Conservation (phyloP, 2,888 invertebrate genomes). For the Melinopterus prodromus region DNA sequence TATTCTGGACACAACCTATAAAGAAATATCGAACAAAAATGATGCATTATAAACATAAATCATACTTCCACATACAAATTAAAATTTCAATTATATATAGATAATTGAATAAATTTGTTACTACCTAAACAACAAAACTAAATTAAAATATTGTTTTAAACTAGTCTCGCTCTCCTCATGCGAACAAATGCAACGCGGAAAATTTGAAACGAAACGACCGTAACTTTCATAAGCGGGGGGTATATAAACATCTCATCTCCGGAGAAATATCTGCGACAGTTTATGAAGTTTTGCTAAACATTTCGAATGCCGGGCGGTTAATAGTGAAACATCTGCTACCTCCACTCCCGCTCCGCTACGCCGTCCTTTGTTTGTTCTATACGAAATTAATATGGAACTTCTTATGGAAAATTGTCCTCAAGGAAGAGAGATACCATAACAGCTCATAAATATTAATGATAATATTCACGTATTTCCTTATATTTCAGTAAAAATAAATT, state of each 20-base stretch:
- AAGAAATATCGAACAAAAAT: too few relatives aligned
- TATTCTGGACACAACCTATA: too few relatives aligned
- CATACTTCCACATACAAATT: too few relatives aligned
- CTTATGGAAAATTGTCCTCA: background rate
- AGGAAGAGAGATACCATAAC: background rate
- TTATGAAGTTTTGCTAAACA: background rate
- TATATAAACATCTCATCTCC: background rate
- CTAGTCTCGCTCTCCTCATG: background rate
- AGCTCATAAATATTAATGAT: background rate
- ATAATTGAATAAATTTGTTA: too few relatives aligned
- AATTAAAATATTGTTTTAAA: background rate
- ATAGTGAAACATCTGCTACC: conserved; percentile 4
- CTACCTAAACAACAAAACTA: too few relatives aligned
- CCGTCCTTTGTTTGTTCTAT: conserved; percentile 4
- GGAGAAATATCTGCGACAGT: conserved; percentile 4
- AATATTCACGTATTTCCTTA: background rate
- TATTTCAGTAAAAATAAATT: background rate
- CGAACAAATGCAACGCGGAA: background rate
- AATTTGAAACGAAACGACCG: background rate
- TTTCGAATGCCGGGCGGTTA: background rate
- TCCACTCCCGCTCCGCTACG: background rate
- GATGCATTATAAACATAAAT: too few relatives aligned
- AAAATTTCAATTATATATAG: too few relatives aligned
- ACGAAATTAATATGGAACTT: conserved; percentile 4
- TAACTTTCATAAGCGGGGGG: background rate